A percentile compares a stretch with the other conserved stretches of the same genome.
phyloP scores from a whole-genome alignment of 2,797 vertebrate genomes.

The Molossus alvarezi region DNA sequence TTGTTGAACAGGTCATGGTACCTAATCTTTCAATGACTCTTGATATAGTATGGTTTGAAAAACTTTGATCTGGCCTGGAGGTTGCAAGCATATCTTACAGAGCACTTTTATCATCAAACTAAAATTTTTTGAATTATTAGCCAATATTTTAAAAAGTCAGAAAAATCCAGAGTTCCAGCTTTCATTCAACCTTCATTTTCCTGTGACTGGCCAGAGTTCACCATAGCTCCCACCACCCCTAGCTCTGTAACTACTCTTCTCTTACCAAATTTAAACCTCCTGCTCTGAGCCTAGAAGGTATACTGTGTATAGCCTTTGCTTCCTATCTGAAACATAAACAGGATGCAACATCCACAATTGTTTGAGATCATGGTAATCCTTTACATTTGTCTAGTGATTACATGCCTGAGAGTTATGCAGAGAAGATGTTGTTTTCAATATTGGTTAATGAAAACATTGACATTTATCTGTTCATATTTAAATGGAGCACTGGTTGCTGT shows the following conservation, averaged over 20 bases:
- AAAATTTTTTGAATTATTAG: neutral
- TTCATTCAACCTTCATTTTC: neutral
- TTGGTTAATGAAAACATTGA: neutral
- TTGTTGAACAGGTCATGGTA: neutral
- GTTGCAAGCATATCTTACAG: neutral
- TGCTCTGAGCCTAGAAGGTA: neutral
- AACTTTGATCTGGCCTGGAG: neutral
- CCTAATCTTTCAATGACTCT: neutral
- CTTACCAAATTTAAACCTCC: neutral
- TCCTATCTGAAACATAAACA: neutral
- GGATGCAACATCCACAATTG: neutral
- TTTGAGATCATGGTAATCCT: neutral
- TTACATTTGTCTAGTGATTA: neutral
- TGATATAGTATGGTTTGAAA: neutral
- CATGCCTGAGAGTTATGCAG: neutral
- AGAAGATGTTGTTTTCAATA: neutral
- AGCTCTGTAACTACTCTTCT: neutral
- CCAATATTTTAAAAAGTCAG: neutral
- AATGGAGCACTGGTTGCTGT: neutral
- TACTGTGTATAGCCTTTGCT: neutral
- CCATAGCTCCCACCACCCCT: neutral
- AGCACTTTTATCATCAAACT: neutral
- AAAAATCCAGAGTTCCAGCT: neutral
- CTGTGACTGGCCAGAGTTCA: neutral
- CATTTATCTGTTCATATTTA: neutral